Evolutionary conservation across 2,888 invertebrate species (phyloP).

Genomic region (Torymus aiolomorphi): DNA sequence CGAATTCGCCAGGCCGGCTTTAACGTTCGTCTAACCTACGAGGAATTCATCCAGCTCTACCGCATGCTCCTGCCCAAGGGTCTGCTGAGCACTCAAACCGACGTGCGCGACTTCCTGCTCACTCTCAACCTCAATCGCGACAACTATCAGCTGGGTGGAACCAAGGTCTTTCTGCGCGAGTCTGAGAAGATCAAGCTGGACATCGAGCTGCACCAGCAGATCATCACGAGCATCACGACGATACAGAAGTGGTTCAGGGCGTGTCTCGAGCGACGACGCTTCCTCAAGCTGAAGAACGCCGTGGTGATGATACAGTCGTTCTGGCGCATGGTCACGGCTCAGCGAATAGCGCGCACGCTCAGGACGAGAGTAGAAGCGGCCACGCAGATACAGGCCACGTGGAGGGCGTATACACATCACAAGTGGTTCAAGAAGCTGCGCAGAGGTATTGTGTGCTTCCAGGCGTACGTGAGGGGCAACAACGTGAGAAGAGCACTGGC

Average conservation of each 20-base stretch:
- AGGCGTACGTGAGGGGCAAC: slow-evolving; percentile 84
- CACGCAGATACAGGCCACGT: slow-evolving; percentile 86
- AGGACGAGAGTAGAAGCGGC: slow-evolving; percentile 79
- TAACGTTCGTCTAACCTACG: slow-evolving; percentile 94
- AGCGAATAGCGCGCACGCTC: slow-evolving; percentile 76
- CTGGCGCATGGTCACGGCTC: slow-evolving; percentile 82
- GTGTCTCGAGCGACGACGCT: slow-evolving; percentile 86
- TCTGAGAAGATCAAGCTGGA: slow-evolving; percentile 95
- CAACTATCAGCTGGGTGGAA: slow-evolving; percentile 91
- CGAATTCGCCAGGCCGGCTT: slow-evolving; percentile 96
- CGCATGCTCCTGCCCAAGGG: slow-evolving; percentile 93
- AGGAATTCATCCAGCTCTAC: slow-evolving; percentile 95
- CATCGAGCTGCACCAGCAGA: slow-evolving; percentile 93
- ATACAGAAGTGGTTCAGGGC: slow-evolving; percentile 95
- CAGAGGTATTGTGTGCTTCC: slow-evolving; percentile 80
- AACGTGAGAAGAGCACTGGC: slow-evolving; percentile 80
- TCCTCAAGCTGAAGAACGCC: slow-evolving; percentile 84
- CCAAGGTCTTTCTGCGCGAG: slow-evolving; percentile 95
- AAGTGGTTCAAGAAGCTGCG: slow-evolving; percentile 83
- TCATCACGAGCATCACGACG: slow-evolving; percentile 93
- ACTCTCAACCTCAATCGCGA: slow-evolving; percentile 90
- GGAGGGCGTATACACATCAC: slow-evolving; percentile 83
- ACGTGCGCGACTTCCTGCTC: slow-evolving; percentile 89
- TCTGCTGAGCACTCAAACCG: slow-evolving; percentile 88
- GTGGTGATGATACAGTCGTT: slow-evolving; percentile 86